Evolutionary conservation across 2,888 invertebrate genomes (phyloP).

Genomic region (Eugnorisma glareosa): DNA sequence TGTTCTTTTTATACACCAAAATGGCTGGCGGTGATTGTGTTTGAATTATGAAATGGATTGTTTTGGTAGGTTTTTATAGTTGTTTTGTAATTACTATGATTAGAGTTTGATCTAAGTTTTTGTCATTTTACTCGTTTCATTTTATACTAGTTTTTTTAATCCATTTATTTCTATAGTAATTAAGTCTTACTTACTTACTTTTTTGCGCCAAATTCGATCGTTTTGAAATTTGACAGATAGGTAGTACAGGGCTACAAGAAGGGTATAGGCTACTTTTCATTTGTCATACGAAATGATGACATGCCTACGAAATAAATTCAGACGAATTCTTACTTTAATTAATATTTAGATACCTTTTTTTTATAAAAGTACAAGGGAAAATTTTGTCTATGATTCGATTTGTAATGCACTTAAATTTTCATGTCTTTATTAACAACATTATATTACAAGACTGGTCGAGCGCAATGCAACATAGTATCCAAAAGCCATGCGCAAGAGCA

Average conservation of each 20-base stretch:
- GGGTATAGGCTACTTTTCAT: neutral
- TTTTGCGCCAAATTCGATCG: neutral
- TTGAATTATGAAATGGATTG: slow-evolving; percentile 32
- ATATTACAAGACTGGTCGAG: slow-evolving; percentile 9
- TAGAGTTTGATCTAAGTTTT: neutral
- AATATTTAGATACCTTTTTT: neutral
- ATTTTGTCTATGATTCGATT: neutral
- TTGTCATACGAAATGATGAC: neutral
- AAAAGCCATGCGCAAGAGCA: slow-evolving; percentile 45
- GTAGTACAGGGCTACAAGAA: neutral
- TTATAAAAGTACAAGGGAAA: neutral
- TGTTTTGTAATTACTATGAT: neutral
- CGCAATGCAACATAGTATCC: slow-evolving; percentile 20
- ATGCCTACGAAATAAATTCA: neutral
- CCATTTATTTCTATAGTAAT: neutral
- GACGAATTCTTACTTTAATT: neutral
- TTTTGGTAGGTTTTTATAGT: slow-evolving; percentile 34
- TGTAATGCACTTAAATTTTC: neutral
- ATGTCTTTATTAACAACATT: slow-evolving; percentile 4
- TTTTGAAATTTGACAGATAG: neutral
- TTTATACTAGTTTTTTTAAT: neutral
- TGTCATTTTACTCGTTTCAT: neutral
- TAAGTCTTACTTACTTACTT: neutral
- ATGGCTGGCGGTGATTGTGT: slow-evolving; percentile 53
- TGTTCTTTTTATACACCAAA: slow-evolving; percentile 43